Percentiles rank a stretch among this genome's conserved stretches.
Evolutionary conservation across 1,140 invertebrate genomes (phyloP).

Genomic region (Caligus rogercresseyi): DNA sequence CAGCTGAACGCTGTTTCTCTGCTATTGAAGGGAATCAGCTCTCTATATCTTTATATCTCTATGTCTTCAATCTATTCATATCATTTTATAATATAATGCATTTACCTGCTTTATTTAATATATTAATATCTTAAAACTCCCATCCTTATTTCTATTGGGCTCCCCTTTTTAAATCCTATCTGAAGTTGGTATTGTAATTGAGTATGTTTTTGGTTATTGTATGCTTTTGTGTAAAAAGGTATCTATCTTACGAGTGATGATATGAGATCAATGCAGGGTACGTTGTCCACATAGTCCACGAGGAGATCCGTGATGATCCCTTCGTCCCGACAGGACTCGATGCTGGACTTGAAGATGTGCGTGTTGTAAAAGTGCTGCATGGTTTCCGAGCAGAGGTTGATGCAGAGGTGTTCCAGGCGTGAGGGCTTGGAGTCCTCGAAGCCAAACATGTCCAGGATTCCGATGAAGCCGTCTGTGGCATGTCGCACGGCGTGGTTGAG

Average conservation of each 20-base stretch:
- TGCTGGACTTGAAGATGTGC: conserved; percentile 82
- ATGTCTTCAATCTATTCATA: too few species aligned
- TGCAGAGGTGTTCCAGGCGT: conserved; percentile 78
- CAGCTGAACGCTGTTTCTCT: too few species aligned
- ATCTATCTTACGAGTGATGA: conserved; percentile 52
- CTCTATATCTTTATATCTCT: too few species aligned
- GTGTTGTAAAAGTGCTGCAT: conserved; percentile 96
- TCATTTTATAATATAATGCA: too few species aligned
- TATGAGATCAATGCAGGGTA: conserved; percentile 84
- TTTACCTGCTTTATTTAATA: too few species aligned
- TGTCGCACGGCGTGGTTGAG: conserved; percentile 76
- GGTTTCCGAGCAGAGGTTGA: conserved; percentile 84
- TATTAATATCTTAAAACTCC: too few species aligned
- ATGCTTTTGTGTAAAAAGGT: too few species aligned
- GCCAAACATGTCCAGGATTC: conserved; percentile 86
- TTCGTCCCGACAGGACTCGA: conserved; percentile 81
- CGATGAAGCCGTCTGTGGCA: conserved; percentile 85
- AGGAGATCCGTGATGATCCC: conserved; percentile 75
- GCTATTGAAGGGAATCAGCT: too few species aligned
- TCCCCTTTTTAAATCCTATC: too few species aligned
- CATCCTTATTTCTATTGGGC: too few species aligned
- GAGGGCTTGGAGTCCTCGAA: conserved; percentile 80
- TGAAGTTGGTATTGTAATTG: too few species aligned
- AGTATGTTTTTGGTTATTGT: too few species aligned
- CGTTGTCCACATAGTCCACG: conserved; percentile 85